Evolutionary conservation across 2,888 invertebrate genomes (phyloP).

Genomic region (Thysanoteuthis rhombus): DNA sequence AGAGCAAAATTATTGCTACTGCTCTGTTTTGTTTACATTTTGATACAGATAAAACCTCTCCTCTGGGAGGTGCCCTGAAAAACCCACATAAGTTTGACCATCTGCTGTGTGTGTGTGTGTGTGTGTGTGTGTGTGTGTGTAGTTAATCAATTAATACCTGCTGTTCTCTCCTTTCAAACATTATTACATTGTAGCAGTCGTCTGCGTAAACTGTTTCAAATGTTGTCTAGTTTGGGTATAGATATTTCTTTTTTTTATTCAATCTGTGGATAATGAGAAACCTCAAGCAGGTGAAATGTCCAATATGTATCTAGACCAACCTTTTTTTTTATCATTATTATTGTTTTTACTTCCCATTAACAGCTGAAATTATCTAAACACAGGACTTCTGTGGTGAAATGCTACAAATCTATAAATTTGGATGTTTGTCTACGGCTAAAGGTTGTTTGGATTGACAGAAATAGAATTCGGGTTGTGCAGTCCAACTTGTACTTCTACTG

Average conservation of each 20-base stretch:
- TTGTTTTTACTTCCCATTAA: background rate
- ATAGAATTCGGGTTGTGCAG: no score
- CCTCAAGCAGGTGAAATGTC: background rate
- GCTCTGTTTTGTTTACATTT: background rate
- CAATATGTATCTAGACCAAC: background rate
- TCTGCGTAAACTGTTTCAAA: background rate
- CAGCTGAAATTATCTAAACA: background rate
- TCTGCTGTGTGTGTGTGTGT: background rate
- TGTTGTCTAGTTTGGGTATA: background rate
- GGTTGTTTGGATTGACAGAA: no score
- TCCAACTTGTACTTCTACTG: no score
- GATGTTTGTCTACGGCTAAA: background rate
- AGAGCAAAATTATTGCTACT: no score
- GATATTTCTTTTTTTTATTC: no score
- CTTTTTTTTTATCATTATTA: background rate
- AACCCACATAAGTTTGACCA: background rate
- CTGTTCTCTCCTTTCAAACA: background rate
- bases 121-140: background rate
- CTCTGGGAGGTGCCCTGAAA: background rate
- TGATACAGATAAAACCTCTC: background rate
- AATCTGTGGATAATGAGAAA: no score
- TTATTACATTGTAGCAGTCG: background rate
- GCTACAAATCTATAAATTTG: background rate
- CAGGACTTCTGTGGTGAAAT: background rate
- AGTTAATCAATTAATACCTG: background rate